Evolutionary conservation across 2,113 vertebrate genomes (phyloP), one percentile per base, ranked within the genome.

Genomic region (Osmerus mordax): DNA sequence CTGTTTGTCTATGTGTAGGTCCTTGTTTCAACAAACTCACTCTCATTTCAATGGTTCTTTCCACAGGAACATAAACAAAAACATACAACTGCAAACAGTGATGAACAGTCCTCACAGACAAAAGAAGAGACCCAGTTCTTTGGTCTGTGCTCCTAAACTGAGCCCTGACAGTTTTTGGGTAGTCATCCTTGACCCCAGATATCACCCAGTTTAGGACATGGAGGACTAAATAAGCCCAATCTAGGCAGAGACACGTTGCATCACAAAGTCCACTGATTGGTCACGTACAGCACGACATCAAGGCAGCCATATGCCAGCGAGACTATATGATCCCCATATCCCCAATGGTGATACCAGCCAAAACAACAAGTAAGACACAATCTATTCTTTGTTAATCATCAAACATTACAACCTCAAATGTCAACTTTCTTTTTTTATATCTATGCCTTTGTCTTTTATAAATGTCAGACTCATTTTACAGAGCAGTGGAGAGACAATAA

Each of bases 361-460:
- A 19, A 41, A 18, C 14, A 65, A 32, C 1, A 60, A 23, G 58
- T 4, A 25, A 23, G 58, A 60, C 18, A 18, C 19, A 12, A 60
- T 21, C 19, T 60, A 60, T 19, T 7, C 9, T 23, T 23, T 11
- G 18, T 60, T 21, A 25, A 23, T 21, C 58, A 60, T 60, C 11
- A 25, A 21, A 21, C 58, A 12, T 21, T 60, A 19, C 18, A 23
- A 21, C 4, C 5, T 19, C 18, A 21, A 21, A 19, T 59, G 16
- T 59, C 7, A 9, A 12, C 59, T 52, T 12, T 66, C n/a, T 14
- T 13, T 51, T 19, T 47, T 41, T 67, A 19, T 25, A 3, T 67
- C 19, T 14, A 18, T 68, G 25, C 60, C 32, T n/a, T 41, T 60
- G n/a, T 70, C 9, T 70, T 60, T 70, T 70, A 47, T 70, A 47